Conservation (phyloP, 2,888 invertebrate genomes). For the Spialia ferax region DNA sequence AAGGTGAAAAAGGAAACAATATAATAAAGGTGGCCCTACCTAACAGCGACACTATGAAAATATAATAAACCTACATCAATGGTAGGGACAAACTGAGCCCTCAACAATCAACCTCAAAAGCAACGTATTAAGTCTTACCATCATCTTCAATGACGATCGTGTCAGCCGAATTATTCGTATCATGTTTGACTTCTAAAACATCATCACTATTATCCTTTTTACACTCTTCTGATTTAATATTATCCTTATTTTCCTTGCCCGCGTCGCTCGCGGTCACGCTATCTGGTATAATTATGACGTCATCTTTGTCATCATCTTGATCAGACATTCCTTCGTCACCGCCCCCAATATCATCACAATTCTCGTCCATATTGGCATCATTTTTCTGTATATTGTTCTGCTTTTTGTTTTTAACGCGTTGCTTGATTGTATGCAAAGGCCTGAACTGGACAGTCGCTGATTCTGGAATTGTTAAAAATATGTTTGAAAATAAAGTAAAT, state of each 20-base stretch:
- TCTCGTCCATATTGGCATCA: background rate
- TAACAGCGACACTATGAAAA: too few species aligned
- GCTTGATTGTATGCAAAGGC: background rate
- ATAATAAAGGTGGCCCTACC: too few species aligned
- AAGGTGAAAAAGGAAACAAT: too few species aligned
- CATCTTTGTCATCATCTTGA: background rate
- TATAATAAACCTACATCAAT: too few species aligned
- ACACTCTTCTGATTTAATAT: background rate
- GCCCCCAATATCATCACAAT: background rate
- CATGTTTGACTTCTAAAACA: background rate
- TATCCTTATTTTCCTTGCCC: background rate
- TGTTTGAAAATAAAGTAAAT: too few species aligned
- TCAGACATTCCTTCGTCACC: background rate
- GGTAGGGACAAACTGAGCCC: too few species aligned
- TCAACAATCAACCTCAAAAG: too few species aligned
- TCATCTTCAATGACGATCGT: conserved; percentile 14
- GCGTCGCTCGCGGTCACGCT: background rate
- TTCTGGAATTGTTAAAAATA: background rate
- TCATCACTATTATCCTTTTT: background rate
- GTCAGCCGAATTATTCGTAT: background rate
- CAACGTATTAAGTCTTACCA: background rate
- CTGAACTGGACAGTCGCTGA: background rate
- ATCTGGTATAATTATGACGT: background rate
- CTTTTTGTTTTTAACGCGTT: background rate
- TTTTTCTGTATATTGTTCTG: background rate